Conservation (phyloP, 2,888 invertebrate genomes). For the Malacosoma neustria region DNA sequence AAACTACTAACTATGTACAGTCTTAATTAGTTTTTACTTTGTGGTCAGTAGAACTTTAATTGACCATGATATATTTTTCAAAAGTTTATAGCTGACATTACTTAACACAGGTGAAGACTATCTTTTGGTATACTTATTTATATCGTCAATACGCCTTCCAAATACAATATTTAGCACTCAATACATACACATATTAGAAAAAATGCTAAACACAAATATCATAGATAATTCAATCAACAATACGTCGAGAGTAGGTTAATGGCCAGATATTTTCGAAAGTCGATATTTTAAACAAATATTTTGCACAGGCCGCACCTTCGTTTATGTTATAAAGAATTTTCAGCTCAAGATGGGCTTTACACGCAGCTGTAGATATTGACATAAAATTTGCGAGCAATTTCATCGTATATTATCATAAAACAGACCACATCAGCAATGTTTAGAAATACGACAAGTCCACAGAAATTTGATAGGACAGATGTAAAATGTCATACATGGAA, state of each 20-base stretch:
- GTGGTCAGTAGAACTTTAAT: too few species aligned
- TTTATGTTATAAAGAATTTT: constrained; percentile 8
- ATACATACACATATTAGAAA: too few species aligned
- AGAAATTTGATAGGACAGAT: too few species aligned
- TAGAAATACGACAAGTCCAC: constrained; percentile 49
- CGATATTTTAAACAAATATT: constrained; percentile 5
- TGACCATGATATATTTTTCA: too few species aligned
- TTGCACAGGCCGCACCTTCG: constrained; percentile 10
- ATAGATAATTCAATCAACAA: not conserved
- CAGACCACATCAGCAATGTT: constrained; percentile 34
- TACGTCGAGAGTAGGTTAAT: not conserved
- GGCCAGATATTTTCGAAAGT: constrained; percentile 14
- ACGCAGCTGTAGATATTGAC: constrained; percentile 44
- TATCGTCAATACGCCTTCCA: too few species aligned
- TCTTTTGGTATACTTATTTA: too few species aligned
- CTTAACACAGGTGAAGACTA: too few species aligned
- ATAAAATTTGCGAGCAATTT: constrained; percentile 49
- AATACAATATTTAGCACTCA: too few species aligned
- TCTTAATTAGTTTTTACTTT: too few species aligned
- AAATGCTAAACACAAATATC: not conserved
- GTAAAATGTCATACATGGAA: too few species aligned
- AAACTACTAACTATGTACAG: too few species aligned
- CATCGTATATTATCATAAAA: constrained; percentile 39
- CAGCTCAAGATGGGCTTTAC: constrained; percentile 11
- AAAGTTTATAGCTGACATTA: too few species aligned